Percentiles rank a stretch among this genome's conserved stretches.
Evolutionary conservation across 2,113 vertebrate genomes (phyloP).

Genomic region (Lethenteron reissneri): DNA sequence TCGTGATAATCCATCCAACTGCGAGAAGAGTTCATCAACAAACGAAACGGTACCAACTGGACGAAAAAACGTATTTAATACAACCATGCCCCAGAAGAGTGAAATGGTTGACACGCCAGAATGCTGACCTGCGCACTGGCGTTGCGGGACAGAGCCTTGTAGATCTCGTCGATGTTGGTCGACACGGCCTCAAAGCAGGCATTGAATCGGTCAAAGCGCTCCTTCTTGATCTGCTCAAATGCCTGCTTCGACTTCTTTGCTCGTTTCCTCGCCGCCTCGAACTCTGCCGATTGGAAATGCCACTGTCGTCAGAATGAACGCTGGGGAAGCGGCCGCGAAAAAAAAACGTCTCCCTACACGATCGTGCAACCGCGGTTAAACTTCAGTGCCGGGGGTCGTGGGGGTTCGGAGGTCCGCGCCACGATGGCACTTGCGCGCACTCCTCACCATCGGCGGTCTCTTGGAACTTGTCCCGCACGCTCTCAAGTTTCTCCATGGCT

Average conservation of each 20-base stretch:
- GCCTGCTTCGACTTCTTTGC: constrained; percentile 35
- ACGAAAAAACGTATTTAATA: neutral
- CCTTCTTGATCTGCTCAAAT: constrained; percentile 55
- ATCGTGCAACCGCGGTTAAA: no score
- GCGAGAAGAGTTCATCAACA: no score
- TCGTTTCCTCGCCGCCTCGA: constrained; percentile 42
- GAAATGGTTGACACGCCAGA: no score
- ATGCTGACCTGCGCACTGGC: constrained; percentile 53
- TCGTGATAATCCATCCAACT: no score
- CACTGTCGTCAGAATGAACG: no score
- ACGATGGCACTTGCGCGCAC: neutral
- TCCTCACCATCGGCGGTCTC: constrained; percentile 43
- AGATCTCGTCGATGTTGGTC: constrained; percentile 54
- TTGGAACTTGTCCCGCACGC: constrained; percentile 38
- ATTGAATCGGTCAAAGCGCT: constrained; percentile 41
- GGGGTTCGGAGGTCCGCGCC: no score
- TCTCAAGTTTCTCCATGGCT: constrained; percentile 43
- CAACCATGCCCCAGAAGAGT: neutral
- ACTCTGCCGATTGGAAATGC: constrained; percentile 13
- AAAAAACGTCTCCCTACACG: no score
- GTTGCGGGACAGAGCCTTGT: constrained; percentile 71
- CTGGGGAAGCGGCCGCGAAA: no score
- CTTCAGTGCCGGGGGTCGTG: no score
- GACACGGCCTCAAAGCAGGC: constrained; percentile 62
- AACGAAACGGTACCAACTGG: neutral